Evolutionary conservation across 2,888 invertebrate species (phyloP).

Genomic region (Selenia dentaria): DNA sequence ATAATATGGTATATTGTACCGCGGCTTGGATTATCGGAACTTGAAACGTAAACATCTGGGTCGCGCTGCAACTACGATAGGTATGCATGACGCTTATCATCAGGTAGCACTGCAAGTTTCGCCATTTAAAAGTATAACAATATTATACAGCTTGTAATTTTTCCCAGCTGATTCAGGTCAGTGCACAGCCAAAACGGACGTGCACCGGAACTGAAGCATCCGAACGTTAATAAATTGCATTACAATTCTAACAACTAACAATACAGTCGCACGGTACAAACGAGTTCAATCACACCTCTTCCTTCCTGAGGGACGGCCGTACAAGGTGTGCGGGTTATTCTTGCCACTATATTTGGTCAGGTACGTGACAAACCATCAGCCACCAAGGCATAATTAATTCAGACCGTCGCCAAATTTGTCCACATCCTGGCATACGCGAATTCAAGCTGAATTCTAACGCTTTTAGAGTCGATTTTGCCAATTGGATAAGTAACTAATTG

Average conservation of each 20-base stretch:
- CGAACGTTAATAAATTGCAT: slow-evolving; percentile 67
- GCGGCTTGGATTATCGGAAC: too few relatives aligned
- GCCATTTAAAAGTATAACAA: too few relatives aligned
- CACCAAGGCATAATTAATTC: slow-evolving; percentile 68
- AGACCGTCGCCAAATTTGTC: slow-evolving; percentile 69
- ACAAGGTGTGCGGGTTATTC: slow-evolving; percentile 63
- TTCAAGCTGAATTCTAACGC: slow-evolving; percentile 56
- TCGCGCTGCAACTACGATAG: too few relatives aligned
- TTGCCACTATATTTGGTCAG: slow-evolving; percentile 70
- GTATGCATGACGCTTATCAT: too few relatives aligned
- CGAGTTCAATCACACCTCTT: slow-evolving; percentile 73
- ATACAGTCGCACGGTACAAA: slow-evolving; percentile 42
- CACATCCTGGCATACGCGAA: slow-evolving; percentile 52
- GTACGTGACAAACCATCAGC: slow-evolving; percentile 73
- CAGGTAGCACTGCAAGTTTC: too few relatives aligned
- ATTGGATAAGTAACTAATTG: slow-evolving; percentile 48
- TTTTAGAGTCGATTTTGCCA: slow-evolving; percentile 57
- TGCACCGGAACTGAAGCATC: slow-evolving; percentile 69
- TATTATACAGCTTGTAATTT: slow-evolving; percentile 1
- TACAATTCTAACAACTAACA: slow-evolving; percentile 56
- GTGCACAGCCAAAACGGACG: slow-evolving; percentile 51
- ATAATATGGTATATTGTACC: too few relatives aligned
- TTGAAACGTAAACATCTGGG: too few relatives aligned
- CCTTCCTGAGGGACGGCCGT: slow-evolving; percentile 71
- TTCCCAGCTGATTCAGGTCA: slow-evolving; percentile 27